These are phyloP conservation scores for Pterocles gutturalis DNA, from an alignment of 2,113 vertebrate genomes.

Conservation along the genomic window DNA sequence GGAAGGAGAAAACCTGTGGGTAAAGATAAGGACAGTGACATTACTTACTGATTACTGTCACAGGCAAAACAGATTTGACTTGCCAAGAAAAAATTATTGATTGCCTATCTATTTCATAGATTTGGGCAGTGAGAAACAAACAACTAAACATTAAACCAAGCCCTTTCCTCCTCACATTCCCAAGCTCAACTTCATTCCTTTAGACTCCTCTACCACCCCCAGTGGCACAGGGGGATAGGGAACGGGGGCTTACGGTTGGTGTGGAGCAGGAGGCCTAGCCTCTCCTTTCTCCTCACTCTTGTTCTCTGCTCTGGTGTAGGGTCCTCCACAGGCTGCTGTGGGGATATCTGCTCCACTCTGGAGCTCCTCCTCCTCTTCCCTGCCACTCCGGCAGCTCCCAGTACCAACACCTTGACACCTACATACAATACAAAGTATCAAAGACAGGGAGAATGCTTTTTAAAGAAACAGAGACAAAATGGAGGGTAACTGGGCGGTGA, in stretches of 20 bases:
- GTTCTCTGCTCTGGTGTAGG: not conserved
- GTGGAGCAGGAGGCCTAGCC: not conserved
- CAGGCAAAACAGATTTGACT: not conserved
- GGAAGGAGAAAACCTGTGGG: not conserved
- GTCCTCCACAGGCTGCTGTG: not conserved
- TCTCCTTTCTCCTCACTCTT: not conserved
- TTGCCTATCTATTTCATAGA: not conserved
- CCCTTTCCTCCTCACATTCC: not conserved
- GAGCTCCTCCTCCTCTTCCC: not conserved
- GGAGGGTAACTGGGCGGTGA: not conserved
- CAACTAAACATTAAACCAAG: not conserved
- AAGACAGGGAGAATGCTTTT: not conserved
- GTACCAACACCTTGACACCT: not conserved
- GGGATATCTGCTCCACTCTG: not conserved
- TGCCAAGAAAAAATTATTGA: not conserved
- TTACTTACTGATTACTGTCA: too few species aligned
- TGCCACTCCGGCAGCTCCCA: not conserved
- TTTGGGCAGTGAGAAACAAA: not conserved
- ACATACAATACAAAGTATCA: not conserved
- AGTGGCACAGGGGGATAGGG: not conserved
- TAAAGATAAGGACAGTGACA: too few species aligned
- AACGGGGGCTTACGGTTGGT: not conserved
- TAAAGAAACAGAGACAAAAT: not conserved
- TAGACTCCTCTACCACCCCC: not conserved
- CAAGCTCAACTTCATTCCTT: not conserved